Conservation (phyloP, 2,113 vertebrate species). For the Orcinus orca region DNA sequence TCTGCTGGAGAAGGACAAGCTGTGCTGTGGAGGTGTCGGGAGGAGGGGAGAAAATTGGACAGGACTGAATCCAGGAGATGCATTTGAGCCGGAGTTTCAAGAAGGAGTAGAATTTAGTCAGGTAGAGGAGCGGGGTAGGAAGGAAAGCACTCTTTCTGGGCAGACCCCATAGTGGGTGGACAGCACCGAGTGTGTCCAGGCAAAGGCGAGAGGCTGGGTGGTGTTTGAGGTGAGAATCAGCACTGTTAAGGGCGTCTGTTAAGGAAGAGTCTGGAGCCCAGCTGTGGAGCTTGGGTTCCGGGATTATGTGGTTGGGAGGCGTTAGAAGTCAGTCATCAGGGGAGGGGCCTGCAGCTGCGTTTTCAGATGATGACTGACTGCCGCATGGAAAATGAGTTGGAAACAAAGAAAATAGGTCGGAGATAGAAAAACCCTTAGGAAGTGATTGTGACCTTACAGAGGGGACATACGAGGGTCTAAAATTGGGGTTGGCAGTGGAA, state of each 20-base stretch:
- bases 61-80: neutral
- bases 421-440: neutral
- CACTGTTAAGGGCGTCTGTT: neutral
- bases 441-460: neutral
- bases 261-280: neutral
- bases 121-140: neutral
- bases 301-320: neutral
- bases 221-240: neutral
- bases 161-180: neutral
- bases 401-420: neutral
- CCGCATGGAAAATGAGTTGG: neutral
- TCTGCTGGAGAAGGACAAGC: neutral
- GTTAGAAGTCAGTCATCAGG: neutral
- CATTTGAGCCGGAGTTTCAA: neutral
- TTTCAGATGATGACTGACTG: neutral
- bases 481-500: neutral
- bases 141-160: neutral
- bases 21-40: rapidly evolving
- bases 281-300: neutral
- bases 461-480: neutral
- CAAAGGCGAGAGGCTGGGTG: neutral
- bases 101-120: neutral
- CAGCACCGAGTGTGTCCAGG: neutral
- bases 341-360: neutral
- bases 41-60: neutral